Conservation (phyloP, 2,113 vertebrate species). For the Sinocyclocheilus anophthalmus region DNA sequence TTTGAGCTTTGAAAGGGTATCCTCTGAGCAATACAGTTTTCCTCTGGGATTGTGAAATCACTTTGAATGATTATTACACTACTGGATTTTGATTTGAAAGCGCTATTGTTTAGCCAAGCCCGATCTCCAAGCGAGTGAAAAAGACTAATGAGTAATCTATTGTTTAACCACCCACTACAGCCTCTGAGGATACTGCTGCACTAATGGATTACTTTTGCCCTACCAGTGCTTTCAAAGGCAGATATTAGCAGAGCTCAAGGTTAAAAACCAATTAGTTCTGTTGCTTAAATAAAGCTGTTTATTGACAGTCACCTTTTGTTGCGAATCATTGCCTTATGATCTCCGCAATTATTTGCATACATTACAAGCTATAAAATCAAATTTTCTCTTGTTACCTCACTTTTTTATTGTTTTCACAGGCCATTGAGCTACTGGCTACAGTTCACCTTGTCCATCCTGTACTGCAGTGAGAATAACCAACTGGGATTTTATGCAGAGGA, state of each 20-base stretch:
- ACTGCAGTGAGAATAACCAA: constrained; percentile 88
- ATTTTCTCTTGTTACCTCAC: background rate
- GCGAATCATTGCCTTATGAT: constrained; percentile 22
- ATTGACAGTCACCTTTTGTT: constrained; percentile 35
- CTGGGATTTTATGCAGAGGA: constrained; percentile 88
- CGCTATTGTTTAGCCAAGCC: background rate
- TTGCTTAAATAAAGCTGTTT: constrained; percentile 37
- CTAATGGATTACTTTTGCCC: constrained; percentile 38
- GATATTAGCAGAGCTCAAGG: constrained; percentile 30
- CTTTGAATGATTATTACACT: background rate
- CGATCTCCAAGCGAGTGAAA: background rate
- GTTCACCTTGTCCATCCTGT: constrained; percentile 86
- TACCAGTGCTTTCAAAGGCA: constrained; percentile 47
- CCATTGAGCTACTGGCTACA: constrained; percentile 87
- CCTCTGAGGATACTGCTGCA: constrained; percentile 46
- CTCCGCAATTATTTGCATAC: constrained; percentile 36
- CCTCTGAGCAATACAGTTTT: background rate
- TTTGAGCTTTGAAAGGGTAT: background rate
- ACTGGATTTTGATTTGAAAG: constrained; percentile 17
- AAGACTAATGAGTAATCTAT: constrained; percentile 49
- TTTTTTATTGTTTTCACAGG: constrained; percentile 67
- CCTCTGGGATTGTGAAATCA: constrained; percentile 12
- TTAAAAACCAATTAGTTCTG: constrained; percentile 46
- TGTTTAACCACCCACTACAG: constrained; percentile 44
- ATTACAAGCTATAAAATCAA: background rate